Base-by-base conservation (phyloP, 2,888 invertebrate genomes). In the Sarcophaga caerulescens region DNA sequence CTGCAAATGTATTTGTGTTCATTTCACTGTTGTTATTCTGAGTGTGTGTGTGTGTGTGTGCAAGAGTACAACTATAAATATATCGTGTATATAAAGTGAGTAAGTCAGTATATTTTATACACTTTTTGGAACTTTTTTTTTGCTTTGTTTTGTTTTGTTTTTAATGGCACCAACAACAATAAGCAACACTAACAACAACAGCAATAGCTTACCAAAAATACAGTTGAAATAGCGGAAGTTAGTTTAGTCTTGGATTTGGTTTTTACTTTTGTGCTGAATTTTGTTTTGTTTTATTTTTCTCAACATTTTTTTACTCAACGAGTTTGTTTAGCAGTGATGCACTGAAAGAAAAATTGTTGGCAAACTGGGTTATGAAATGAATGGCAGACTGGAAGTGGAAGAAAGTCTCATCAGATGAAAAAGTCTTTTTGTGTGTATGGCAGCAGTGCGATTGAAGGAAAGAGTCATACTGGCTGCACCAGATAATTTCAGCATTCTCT, bases 241-340 rank as follows among this genome's bases (percentile, higher is more conserved):
- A 65, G 52, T 86, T 84, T 81, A 81, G 77, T 84, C 70, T 52
- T 78, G 77, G 35, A 84, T 81, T 81, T 84, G 77, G 81, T 74
- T 81, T 77, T 81, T 60, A 17, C 14, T 44, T 44, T 19, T 11
- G 11, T 44, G 35, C n/a, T 84, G 68, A 45, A 44, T 65, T 71
- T n/a, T n/a, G n/a, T n/a, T 35, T 60, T 59, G 59, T 63, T 25
- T 57, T 63, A 45, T 81, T 63, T 81, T 63, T 59, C 71, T 47
- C 60, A n/a, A 66, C 17, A 44, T 1, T 52, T 66, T 47, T 47
- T 52, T 65, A 25, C 45, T 69, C 45, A 63, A 70, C n/a, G n/a
- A 57, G 63, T 52, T 63, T 63, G n/a, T 68, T 11, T 47, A 14
- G 17, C 17, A 17, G 14, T 52, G 12, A 6, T 70, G 10, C 76